phyloP scores from a whole-genome alignment of 1,140 invertebrate genomes.

The Atta cephalotes region DNA sequence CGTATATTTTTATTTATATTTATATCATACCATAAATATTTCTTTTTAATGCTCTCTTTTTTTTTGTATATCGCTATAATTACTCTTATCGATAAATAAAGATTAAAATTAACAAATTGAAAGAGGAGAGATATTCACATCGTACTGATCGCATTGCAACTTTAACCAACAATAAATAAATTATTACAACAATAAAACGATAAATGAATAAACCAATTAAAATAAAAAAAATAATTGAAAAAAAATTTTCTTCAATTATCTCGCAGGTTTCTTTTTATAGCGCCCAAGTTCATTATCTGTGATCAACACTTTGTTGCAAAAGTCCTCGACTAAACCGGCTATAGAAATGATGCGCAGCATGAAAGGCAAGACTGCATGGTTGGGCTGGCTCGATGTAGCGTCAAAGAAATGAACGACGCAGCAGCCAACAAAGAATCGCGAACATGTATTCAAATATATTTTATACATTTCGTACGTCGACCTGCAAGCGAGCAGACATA shows the following conservation, averaged over 20 bases:
- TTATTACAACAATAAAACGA: neutral
- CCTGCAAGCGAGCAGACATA: neutral
- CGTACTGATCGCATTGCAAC: neutral
- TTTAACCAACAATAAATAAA: neutral
- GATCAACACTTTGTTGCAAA: slow-evolving; percentile 37
- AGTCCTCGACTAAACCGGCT: slow-evolving; percentile 48
- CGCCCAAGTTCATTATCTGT: neutral
- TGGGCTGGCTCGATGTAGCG: neutral
- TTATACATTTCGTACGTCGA: neutral
- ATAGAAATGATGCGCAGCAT: slow-evolving; percentile 16
- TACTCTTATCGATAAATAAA: neutral
- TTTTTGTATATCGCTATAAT: slow-evolving; percentile 1
- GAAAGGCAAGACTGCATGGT: slow-evolving; percentile 39
- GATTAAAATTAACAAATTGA: slow-evolving; percentile 12
- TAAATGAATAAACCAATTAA: neutral
- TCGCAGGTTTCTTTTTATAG: neutral
- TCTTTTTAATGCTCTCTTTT: neutral
- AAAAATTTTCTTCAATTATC: neutral
- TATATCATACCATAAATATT: neutral
- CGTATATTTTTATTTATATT: neutral
- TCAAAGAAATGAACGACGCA: slow-evolving; percentile 17
- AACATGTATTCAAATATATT: slow-evolving; percentile 24
- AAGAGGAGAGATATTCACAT: neutral
- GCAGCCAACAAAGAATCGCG: slow-evolving; percentile 12
- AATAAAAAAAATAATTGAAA: neutral